phyloP scores from a whole-genome alignment of 2,113 vertebrate species.

The Leptocoma aspasia region DNA sequence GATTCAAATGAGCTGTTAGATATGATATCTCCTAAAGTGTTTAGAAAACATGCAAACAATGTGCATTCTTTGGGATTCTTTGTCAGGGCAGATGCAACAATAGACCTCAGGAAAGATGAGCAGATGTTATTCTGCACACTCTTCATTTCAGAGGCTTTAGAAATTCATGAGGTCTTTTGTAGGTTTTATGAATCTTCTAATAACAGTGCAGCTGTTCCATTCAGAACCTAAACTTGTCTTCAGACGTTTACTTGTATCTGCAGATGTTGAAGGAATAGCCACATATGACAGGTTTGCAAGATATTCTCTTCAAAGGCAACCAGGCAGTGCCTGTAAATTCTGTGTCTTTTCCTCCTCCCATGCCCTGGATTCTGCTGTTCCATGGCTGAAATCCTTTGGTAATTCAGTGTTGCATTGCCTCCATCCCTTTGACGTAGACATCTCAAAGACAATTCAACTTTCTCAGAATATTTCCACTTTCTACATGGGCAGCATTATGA shows the following conservation, averaged over 20 bases:
- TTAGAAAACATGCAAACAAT: constrained; percentile 24
- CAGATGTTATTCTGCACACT: constrained; percentile 61
- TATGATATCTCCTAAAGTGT: neutral
- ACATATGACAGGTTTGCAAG: neutral
- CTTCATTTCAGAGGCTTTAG: constrained; percentile 46
- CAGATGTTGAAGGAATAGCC: neutral
- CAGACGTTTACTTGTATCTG: neutral
- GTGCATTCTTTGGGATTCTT: constrained; percentile 22
- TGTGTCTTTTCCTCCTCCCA: neutral
- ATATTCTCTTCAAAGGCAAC: neutral
- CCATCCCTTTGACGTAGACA: neutral
- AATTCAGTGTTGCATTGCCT: neutral
- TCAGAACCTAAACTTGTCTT: neutral
- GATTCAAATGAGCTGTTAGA: constrained; percentile 17
- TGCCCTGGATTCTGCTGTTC: neutral
- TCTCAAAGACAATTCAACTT: neutral
- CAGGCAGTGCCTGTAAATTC: neutral
- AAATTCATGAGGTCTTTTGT: constrained; percentile 62
- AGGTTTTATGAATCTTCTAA: constrained; percentile 37
- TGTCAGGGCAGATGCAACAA: constrained; percentile 48
- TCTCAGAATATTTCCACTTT: neutral
- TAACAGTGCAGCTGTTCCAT: constrained; percentile 35
- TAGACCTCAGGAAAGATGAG: constrained; percentile 24
- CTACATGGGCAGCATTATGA: neutral
- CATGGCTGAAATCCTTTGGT: neutral